phyloP scores from a whole-genome alignment of 2,113 vertebrate genomes.

The Aptenodytes forsteri region DNA sequence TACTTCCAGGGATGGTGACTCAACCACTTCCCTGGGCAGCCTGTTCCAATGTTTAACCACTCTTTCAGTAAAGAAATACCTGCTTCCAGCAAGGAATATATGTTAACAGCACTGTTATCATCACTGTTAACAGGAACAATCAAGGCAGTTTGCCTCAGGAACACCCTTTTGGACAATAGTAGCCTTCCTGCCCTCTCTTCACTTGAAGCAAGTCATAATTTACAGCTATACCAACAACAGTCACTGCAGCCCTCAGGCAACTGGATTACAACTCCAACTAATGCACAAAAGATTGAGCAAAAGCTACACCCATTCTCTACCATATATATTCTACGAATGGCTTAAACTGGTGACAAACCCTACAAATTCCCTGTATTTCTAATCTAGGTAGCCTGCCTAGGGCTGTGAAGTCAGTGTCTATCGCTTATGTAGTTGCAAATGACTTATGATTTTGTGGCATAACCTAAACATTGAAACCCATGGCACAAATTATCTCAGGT shows the following conservation, averaged over 20 bases:
- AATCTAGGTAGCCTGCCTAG: not conserved
- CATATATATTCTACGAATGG: not conserved
- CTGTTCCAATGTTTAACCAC: too few species aligned
- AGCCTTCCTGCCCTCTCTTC: not conserved
- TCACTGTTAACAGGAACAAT: not conserved
- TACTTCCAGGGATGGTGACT: too few species aligned
- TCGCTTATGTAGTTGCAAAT: not conserved
- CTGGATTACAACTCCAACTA: not conserved
- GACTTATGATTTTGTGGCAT: not conserved
- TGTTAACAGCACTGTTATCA: not conserved
- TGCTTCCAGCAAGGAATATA: not conserved
- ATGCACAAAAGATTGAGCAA: not conserved
- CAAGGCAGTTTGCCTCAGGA: not conserved
- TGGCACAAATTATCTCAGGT: not conserved
- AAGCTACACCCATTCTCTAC: not conserved
- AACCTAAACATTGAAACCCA: not conserved
- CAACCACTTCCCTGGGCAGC: too few species aligned
- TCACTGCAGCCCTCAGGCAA: not conserved
- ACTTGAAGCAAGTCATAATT: not conserved
- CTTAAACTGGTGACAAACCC: not conserved
- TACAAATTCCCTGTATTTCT: not conserved
- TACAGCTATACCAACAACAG: not conserved
- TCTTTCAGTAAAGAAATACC: not conserved
- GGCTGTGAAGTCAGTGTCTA: not conserved
- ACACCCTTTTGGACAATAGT: not conserved